Conservation (phyloP, 2,113 vertebrate genomes). For the Aptenodytes patagonicus region DNA sequence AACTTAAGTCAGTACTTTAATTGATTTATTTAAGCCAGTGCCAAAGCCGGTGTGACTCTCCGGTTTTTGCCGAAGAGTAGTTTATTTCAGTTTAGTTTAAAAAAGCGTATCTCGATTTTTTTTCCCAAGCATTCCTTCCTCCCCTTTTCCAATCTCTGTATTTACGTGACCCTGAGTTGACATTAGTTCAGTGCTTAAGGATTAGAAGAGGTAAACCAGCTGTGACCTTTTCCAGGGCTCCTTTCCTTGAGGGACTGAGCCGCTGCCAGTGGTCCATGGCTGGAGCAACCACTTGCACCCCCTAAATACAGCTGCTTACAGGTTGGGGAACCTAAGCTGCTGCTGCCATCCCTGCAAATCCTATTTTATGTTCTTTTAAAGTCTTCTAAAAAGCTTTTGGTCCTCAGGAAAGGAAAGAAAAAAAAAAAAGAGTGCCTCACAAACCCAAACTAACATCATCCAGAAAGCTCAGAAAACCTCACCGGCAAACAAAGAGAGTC, state of each 20-base stretch:
- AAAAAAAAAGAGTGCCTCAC: not conserved
- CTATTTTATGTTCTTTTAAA: not conserved
- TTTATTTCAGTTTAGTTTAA: not conserved
- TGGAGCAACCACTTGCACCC: not conserved
- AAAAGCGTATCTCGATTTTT: fast-evolving
- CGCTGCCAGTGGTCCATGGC: not conserved
- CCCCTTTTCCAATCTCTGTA: not conserved
- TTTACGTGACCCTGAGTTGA: not conserved
- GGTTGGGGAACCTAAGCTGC: not conserved
- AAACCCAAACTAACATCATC: not conserved
- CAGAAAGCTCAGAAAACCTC: not conserved
- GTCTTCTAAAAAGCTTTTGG: not conserved
- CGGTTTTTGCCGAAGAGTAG: not conserved
- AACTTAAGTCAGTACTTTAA: conserved; percentile 51
- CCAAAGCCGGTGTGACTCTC: not conserved
- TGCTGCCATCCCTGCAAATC: not conserved
- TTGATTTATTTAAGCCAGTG: conserved; percentile 39
- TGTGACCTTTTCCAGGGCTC: not conserved
- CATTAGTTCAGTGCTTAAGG: not conserved
- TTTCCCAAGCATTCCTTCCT: not conserved
- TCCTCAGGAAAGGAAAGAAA: too few species aligned
- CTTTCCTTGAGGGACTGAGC: not conserved
- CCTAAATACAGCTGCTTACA: not conserved
- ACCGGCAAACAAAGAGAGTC: fast-evolving
- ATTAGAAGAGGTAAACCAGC: not conserved